Conservation (phyloP, 2,113 vertebrate genomes). For the Entomyzon cyanotis region DNA sequence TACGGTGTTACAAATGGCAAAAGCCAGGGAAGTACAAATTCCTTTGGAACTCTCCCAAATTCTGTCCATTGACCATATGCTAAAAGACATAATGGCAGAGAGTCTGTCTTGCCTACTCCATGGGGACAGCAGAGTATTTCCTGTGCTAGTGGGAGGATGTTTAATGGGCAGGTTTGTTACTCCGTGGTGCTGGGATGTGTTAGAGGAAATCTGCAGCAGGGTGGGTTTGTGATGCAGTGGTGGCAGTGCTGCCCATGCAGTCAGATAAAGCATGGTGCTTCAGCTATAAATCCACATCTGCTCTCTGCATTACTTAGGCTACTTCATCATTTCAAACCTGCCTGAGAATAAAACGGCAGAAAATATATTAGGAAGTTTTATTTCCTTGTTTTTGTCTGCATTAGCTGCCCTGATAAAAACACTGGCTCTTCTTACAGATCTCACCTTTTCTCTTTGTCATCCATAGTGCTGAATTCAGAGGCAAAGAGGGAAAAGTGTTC, state of each 20-base stretch:
- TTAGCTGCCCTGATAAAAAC: background rate
- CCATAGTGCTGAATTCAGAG: background rate
- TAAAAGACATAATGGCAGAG: background rate
- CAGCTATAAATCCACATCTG: background rate
- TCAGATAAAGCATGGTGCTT: background rate
- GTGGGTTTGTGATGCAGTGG: background rate
- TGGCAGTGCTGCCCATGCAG: background rate
- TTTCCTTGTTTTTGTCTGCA: background rate
- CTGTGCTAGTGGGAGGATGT: background rate
- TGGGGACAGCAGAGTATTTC: background rate
- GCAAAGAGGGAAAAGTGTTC: background rate
- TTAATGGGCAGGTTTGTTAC: background rate
- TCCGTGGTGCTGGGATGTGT: background rate
- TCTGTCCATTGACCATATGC: slow-evolving; percentile 36
- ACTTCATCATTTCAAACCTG: background rate
- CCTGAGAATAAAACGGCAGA: background rate
- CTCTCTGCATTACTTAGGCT: background rate
- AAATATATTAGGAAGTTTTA: background rate
- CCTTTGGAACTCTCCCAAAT: slow-evolving; percentile 40
- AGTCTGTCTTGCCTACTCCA: background rate
- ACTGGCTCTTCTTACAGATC: background rate
- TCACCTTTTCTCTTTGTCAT: background rate
- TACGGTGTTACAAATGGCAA: background rate
- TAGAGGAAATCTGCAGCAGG: background rate
- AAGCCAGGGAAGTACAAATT: slow-evolving; percentile 2